Percentiles rank a stretch among this genome's conserved stretches.
These are phyloP conservation scores for Craseonycteris thonglongyai DNA, from an alignment of 2,113 vertebrate genomes.

Conservation along the genomic window DNA sequence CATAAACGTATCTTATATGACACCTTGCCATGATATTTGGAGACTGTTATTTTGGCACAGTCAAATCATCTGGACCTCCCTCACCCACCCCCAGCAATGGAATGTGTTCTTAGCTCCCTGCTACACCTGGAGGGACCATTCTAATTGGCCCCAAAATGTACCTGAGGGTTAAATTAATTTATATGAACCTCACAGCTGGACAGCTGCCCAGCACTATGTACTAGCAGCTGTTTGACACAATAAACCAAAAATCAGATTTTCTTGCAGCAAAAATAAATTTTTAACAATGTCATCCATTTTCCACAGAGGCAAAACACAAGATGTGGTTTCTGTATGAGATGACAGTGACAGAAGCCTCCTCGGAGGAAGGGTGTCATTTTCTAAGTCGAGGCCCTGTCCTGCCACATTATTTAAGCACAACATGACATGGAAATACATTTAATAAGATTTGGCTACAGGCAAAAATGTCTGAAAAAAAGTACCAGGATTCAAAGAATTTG, in stretches of 20 bases:
- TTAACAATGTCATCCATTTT: constrained; percentile 64
- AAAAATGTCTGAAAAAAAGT: constrained; percentile 54
- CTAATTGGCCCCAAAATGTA: constrained; percentile 49
- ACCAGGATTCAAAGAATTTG: constrained; percentile 31
- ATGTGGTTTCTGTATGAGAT: background rate
- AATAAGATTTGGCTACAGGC: constrained; percentile 56
- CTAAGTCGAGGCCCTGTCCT: constrained; percentile 43
- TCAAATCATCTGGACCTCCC: background rate
- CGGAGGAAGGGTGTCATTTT: constrained; percentile 21
- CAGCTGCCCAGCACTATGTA: constrained; percentile 11
- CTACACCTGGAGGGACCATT: constrained; percentile 30
- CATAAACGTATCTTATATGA: constrained; percentile 36
- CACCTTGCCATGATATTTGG: constrained; percentile 11
- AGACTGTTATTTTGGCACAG: constrained; percentile 37
- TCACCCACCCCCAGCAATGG: accelerated
- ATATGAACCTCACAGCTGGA: constrained; percentile 35
- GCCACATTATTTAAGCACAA: constrained; percentile 55
- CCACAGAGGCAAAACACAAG: constrained; percentile 28
- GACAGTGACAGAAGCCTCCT: constrained; percentile 39
- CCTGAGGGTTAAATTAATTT: constrained; percentile 56
- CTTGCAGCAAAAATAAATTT: constrained; percentile 66
- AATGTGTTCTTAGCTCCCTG: background rate
- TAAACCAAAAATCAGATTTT: background rate
- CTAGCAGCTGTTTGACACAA: constrained; percentile 61
- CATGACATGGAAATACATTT: constrained; percentile 62